Base-by-base conservation (phyloP, 2,797 vertebrate genomes). In the Poecilia picta region DNA sequence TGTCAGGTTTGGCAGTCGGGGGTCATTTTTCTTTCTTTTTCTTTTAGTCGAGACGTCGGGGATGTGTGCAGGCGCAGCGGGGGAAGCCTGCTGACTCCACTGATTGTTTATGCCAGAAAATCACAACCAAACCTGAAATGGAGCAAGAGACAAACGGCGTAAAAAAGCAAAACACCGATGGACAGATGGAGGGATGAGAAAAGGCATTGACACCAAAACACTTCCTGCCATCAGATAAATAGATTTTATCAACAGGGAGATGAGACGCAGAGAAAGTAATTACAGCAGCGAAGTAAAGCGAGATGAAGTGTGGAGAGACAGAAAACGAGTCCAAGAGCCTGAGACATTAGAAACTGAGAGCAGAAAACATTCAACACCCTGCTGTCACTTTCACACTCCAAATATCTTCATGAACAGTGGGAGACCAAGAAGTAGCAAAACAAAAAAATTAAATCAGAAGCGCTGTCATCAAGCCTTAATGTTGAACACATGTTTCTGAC, bases 211-310 rank as follows among this genome's bases (percentile, higher is more conserved):
- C 78, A 59, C 79, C 4, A 12, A 64, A 39, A 75, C 77, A 66
- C 83, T 74, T 84, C 75, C 66, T 84, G 72, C 4, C 75, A 59
- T 81, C 83, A 81, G 41, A 76, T 8, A 15, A 77, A 77, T 75
- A 76, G 74, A 86, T 89, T 79, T 79, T 75, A 88, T 86, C 74
- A 76, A 33, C 74, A 53, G 45, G 47, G 66, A 81, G 78, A 84
- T 39, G 76, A 77, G 80, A 83, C 68, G 47, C 72, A 77, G 15
- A 70, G 51, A 72, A 81, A 81, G 77, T 85, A 74, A 81, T 83
- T 78, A 83, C 12, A 73, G 68, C 28, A 5, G 46, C 53, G 64
- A 75, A 87, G 78, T 76, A 78, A 80, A 82, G 75, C 5, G 77
- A 78, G 78, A 70, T 76, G 68, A 78, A 72, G 77, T 77, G 84